Evolutionary conservation across 2,797 vertebrate genomes (phyloP).

Genomic region (Anas bernieri): DNA sequence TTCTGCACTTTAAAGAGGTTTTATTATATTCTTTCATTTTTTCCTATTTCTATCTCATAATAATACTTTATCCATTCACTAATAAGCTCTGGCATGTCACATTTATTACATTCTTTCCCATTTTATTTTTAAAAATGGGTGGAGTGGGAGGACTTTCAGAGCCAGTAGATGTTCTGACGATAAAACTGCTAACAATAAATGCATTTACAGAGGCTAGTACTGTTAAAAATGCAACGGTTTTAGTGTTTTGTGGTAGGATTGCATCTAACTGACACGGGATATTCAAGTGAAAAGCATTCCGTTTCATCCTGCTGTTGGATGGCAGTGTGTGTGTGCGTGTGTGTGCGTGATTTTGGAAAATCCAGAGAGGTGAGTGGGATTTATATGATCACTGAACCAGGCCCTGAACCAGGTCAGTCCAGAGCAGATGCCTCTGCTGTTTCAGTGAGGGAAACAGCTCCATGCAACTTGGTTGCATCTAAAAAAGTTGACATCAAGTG

Average conservation of each 20-base stretch:
- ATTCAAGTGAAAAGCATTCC: neutral
- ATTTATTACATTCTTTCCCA: neutral
- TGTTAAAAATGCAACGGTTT: neutral
- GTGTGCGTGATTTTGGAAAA: neutral
- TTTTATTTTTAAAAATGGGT: neutral
- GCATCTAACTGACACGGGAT: accelerated
- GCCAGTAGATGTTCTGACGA: neutral
- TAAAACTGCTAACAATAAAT: neutral
- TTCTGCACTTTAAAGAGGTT: neutral
- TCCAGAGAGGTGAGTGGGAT: neutral
- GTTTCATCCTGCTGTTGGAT: neutral
- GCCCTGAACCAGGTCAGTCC: neutral
- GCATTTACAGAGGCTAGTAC: neutral
- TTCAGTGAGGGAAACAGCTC: neutral
- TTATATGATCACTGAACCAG: too few species aligned
- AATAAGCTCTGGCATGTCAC: neutral
- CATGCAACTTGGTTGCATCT: neutral
- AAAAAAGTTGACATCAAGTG: neutral
- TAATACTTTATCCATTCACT: neutral
- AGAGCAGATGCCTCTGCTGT: neutral
- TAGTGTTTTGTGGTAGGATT: neutral
- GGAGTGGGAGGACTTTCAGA: neutral
- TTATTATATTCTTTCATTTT: neutral
- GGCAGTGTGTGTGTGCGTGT: too few species aligned
- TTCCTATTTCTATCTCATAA: neutral